Percentiles rank a stretch among this genome's conserved stretches.
phyloP scores from a whole-genome alignment of 2,113 vertebrate species.

The Maccullochella peelii region DNA sequence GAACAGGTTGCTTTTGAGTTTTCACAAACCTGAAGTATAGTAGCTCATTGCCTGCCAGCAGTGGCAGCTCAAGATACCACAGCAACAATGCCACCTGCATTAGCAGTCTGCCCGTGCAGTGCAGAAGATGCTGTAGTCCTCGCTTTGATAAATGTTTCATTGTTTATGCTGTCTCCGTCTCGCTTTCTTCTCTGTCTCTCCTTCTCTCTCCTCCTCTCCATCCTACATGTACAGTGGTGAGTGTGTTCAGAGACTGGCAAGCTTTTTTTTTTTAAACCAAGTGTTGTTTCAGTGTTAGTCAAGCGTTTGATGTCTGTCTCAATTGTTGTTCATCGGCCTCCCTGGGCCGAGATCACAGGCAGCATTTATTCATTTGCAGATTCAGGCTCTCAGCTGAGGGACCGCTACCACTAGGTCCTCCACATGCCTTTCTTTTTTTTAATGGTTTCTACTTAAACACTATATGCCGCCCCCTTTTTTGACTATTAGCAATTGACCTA shows the following conservation, averaged over 20 bases:
- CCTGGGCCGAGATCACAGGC: slow-evolving; percentile 55
- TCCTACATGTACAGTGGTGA: slow-evolving; percentile 12
- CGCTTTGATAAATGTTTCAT: slow-evolving; percentile 75
- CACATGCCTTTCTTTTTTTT: slow-evolving; percentile 8
- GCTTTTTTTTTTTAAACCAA: slow-evolving; percentile 44
- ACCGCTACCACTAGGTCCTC: slow-evolving; percentile 36
- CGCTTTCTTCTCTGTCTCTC: slow-evolving; percentile 27
- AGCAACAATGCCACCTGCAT: slow-evolving; percentile 62
- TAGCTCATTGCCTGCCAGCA: background rate
- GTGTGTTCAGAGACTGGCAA: slow-evolving; percentile 29
- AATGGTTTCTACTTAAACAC: slow-evolving; percentile 31
- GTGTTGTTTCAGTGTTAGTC: slow-evolving; percentile 62
- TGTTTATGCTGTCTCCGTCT: slow-evolving; percentile 56
- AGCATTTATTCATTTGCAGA: slow-evolving; percentile 63
- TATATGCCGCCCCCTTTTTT: slow-evolving; percentile 37
- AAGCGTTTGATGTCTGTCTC: slow-evolving; percentile 68
- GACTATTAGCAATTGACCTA: slow-evolving; percentile 66
- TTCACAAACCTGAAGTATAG: background rate
- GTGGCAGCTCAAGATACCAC: slow-evolving; percentile 21
- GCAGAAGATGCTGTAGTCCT: slow-evolving; percentile 11
- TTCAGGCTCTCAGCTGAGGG: slow-evolving; percentile 49
- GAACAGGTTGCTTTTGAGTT: slow-evolving; percentile 49
- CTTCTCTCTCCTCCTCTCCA: slow-evolving; percentile 27
- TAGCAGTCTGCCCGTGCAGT: slow-evolving; percentile 51
- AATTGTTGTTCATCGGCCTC: slow-evolving; percentile 60